phyloP scores from a whole-genome alignment of 2,888 invertebrate genomes.

The Thymelicus lineola region DNA sequence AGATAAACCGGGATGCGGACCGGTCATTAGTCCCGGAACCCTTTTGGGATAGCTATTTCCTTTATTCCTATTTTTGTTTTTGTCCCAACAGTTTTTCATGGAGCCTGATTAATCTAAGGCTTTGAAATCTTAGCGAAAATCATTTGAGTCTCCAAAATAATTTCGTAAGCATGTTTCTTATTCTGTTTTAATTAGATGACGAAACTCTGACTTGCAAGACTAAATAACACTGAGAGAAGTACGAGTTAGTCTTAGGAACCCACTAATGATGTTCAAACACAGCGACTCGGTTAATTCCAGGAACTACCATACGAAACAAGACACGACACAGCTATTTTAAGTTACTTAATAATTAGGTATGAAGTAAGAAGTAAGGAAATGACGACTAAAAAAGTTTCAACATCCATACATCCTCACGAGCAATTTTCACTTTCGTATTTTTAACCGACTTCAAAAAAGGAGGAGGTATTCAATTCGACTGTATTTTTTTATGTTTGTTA shows the following conservation, averaged over 20 bases:
- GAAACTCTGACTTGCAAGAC: background rate
- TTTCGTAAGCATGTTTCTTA: background rate
- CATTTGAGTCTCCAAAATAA: background rate
- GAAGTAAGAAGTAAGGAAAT: too few species aligned
- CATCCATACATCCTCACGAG: too few species aligned
- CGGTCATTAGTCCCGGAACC: slow-evolving; percentile 26
- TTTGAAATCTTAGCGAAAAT: background rate
- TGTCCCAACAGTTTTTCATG: slow-evolving; percentile 17
- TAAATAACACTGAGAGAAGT: background rate
- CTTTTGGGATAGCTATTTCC: slow-evolving; percentile 16
- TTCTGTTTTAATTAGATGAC: slow-evolving; percentile 2
- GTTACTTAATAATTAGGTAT: background rate
- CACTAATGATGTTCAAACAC: slow-evolving; percentile 9
- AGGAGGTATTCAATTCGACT: too few species aligned
- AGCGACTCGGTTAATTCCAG: background rate
- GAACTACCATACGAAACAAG: background rate
- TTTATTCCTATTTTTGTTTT: slow-evolving; percentile 29
- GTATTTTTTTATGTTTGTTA: too few species aligned
- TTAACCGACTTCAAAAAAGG: too few species aligned
- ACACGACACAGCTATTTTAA: background rate
- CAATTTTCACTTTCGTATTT: too few species aligned
- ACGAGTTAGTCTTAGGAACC: slow-evolving; percentile 6
- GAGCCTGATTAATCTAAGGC: slow-evolving; percentile 17
- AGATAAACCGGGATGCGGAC: slow-evolving; percentile 1
- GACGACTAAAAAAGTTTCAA: too few species aligned